Base-by-base conservation (phyloP, 2,113 vertebrate species). In the Oncorhynchus nerka region DNA sequence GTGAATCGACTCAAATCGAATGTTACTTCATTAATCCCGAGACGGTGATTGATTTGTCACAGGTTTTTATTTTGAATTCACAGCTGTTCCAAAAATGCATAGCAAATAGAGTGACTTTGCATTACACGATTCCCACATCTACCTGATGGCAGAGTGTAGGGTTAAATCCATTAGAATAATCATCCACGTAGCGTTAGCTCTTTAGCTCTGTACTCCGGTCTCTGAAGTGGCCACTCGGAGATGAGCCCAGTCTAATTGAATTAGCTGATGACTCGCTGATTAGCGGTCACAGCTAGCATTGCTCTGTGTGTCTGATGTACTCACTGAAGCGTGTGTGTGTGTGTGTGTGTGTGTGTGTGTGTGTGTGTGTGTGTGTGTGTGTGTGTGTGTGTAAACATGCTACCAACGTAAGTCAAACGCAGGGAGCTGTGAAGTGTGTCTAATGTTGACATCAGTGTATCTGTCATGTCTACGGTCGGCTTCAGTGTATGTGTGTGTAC, bases 191-290 rank as follows among this genome's bases (percentile, higher is more conserved):
- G 24, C 72, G 4, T 39, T 68, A 26, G 16, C 39, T 49, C 24
- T 74, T 64, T 19, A 39, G 72, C 12, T 39, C 67, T 16, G 61
- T 81, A 61, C 81, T 76, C 64, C 70, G 72, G 61, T 76, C 72
- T 74, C 72, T 73, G 51, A 55, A 78, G 75, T 80, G 51, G 51
- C 61, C 45, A 75, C 84, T 80, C 55, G 30, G 70, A 66, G 15
- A 74, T 68, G 71, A 82, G 59, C 72, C 68, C 61, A 68, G 57
- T 71, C 76, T 84, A 82, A 86, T 84, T 82, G 61, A 79, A 80
- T 86, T 82, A 82, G 71, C 59, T 67, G 32, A 70, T 81, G 73
- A 75, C 69, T 81, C 68, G 69, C 70, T 48, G n/a, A 57, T 49
- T 55, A 3, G 57, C 20, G 39, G 65, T 69, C 70, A 30, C 62